Conservation (phyloP, 2,113 vertebrate species). For the Monarcha castaneiventris region DNA sequence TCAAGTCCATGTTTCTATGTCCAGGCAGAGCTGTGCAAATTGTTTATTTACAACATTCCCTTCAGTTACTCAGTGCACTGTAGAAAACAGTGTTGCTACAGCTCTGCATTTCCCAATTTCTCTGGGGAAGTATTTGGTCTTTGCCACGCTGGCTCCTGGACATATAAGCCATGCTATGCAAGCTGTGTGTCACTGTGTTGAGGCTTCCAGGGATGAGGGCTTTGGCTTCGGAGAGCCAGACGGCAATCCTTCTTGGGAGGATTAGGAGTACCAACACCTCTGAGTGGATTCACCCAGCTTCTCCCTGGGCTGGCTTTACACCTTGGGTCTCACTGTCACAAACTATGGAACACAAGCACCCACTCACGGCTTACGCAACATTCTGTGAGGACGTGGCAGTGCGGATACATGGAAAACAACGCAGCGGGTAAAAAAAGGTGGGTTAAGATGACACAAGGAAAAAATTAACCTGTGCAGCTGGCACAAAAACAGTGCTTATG, state of each 20-base stretch:
- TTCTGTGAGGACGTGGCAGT: not conserved
- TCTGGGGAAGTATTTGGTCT: not conserved
- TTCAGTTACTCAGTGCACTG: not conserved
- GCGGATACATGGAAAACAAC: not conserved
- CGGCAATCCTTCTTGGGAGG: not conserved
- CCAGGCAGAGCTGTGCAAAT: not conserved
- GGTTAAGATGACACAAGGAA: not conserved
- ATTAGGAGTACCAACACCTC: not conserved
- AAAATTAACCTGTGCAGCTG: not conserved
- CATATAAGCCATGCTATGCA: not conserved
- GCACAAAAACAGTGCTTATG: not conserved
- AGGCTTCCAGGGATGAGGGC: not conserved
- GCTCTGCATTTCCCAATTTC: not conserved
- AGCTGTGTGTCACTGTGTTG: not conserved
- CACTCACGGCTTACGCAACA: rapidly evolving
- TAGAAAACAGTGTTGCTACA: not conserved
- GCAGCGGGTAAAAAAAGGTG: not conserved
- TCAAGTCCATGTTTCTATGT: not conserved
- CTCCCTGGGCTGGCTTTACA: not conserved
- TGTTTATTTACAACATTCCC: not conserved
- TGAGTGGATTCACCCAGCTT: not conserved
- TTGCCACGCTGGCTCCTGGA: not conserved
- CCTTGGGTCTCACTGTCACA: not conserved
- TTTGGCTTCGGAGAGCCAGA: not conserved
- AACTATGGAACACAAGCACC: not conserved